phyloP scores from a whole-genome alignment of 2,113 vertebrate genomes.

The Chiloscyllium plagiosum region DNA sequence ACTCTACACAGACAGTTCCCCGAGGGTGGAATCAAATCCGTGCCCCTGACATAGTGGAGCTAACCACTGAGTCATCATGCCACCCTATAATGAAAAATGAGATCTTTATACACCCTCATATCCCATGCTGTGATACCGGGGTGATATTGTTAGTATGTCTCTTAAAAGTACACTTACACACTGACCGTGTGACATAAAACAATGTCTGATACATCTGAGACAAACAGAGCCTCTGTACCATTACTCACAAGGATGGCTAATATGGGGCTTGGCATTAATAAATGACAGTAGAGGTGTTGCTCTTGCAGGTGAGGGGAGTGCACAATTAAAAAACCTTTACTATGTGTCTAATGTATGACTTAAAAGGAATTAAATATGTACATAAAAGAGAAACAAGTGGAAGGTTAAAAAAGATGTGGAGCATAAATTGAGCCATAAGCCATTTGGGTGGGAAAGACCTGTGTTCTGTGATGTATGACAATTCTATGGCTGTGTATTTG shows the following conservation, averaged over 20 bases:
- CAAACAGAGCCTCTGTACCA: neutral
- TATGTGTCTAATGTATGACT: neutral
- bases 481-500: neutral
- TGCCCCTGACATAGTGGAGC: no score
- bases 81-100: no score
- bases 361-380: neutral
- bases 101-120: no score
- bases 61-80: no score
- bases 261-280: neutral
- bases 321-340: neutral
- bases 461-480: neutral
- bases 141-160: no score
- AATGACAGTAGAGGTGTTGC: neutral
- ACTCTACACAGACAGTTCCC: no score
- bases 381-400: neutral
- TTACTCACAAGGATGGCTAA: neutral
- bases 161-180: no score
- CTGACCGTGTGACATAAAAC: no score
- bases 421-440: neutral
- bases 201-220: neutral
- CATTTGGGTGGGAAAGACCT: neutral
- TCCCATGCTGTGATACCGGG: no score
- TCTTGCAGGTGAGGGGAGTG: neutral
- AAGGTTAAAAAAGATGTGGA: neutral
- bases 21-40: no score